phyloP scores from a whole-genome alignment of 1,140 invertebrate genomes.

The Teleogryllus occipitalis region DNA sequence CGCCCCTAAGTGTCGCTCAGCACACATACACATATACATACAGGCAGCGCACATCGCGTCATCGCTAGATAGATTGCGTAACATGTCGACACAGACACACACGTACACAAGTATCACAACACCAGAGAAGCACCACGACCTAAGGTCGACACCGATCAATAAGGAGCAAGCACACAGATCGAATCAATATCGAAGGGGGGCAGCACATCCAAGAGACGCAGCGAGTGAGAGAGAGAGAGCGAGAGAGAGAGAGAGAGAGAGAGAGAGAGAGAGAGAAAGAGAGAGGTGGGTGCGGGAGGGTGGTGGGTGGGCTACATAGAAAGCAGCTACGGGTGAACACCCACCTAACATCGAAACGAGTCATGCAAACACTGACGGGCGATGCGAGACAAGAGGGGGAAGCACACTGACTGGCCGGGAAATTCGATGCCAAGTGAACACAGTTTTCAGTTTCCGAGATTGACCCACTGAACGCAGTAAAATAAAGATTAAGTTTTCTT shows the following conservation, averaged over 20 bases:
- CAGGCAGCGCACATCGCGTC: no score
- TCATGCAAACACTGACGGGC: neutral
- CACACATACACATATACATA: no score
- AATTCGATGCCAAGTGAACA: neutral
- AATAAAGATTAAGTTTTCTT: no score
- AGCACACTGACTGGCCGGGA: neutral
- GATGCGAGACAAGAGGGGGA: neutral
- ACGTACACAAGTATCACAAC: no score
- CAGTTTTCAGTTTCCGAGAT: neutral
- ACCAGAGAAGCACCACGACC: neutral
- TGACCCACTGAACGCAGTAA: no score
- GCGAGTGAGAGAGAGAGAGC: neutral
- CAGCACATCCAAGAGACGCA: neutral
- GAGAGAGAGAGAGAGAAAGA: neutral
- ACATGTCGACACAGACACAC: no score
- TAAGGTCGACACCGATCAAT: neutral
- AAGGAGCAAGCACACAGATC: neutral
- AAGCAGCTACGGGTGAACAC: neutral
- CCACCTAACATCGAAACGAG: neutral
- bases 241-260: neutral
- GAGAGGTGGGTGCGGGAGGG: neutral
- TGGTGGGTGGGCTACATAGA: neutral
- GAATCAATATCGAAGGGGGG: neutral
- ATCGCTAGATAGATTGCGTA: no score
- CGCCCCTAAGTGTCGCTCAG: no score